Evolutionary conservation across 2,113 vertebrate genomes (phyloP), one percentile per base, ranked within the genome.

Genomic region (Bubo blakistoni): DNA sequence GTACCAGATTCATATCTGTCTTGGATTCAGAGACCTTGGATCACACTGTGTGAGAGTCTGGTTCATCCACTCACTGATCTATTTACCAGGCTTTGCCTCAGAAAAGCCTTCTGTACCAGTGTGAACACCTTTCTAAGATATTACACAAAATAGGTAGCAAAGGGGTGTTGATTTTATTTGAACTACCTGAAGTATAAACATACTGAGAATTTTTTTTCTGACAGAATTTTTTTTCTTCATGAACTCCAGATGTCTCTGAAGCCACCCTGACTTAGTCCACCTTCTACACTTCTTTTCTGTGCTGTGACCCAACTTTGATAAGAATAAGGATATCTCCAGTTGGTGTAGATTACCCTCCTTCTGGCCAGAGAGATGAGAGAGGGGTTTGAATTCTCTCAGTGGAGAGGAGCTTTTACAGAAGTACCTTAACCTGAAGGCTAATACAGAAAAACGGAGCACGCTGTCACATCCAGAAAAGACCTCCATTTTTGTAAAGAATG

Each of bases 231-330:
- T 67, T 76, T 69, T 29, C 14, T 80, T 57, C 16, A 17, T 93
- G 44, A 85, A n/a, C 16, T 58, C 52, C 8, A 34, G 22, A 17
- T 34, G 8, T 16, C 15, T 69, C 40, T 86, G 46, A 79, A 92
- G 20, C 8, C 40, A 78, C 15, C 5, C 16, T 30, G 11, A 65
- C 12, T 34, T 57, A 72, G 12, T 7, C 10, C 9, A 34, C 8
- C 13, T 81, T 52, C n/a, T 70, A 40, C 2, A 30, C 2, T 51
- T 51, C 2, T 29, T 70, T 87, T 52, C 55, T 91, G 11, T 25
- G 9, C 12, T 27, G 26, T 72, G n/a, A 55, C 27, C 24, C 57
- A 76, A 2, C 32, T 27, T 67, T 0, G 1, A n/a, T 0, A 63
- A 22, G 47, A 91, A 71, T 57, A 81, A 51, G 17, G 16, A 26